Conservation (phyloP, 2,113 vertebrate species). For the Crotalus horridus region DNA sequence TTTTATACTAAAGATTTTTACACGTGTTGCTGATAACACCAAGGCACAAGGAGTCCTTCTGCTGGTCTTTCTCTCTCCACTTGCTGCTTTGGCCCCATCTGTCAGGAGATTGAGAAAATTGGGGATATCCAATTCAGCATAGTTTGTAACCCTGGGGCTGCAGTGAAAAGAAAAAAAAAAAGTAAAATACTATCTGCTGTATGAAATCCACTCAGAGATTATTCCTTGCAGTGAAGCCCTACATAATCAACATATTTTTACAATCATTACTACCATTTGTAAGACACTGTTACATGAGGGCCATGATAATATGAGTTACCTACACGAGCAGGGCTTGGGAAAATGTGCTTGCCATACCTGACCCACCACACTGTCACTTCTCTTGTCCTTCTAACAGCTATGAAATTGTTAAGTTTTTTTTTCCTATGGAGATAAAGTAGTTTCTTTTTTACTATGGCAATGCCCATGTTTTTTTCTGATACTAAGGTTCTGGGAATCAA, state of each 20-base stretch:
- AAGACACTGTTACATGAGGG: background rate
- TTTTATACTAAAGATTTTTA: background rate
- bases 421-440: background rate
- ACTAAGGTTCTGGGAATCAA: background rate
- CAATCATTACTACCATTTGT: background rate
- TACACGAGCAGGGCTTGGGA: background rate
- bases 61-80: background rate
- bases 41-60: background rate
- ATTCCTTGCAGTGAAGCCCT: background rate
- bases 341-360: background rate
- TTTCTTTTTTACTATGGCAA: background rate
- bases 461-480: background rate
- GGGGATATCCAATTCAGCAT: background rate
- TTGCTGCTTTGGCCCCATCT: background rate
- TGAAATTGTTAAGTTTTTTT: background rate
- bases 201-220: background rate
- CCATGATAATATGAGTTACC: background rate
- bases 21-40: background rate
- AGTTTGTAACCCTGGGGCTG: background rate
- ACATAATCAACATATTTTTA: background rate
- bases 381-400: background rate
- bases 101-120: background rate
- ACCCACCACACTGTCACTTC: background rate
- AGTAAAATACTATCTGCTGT: background rate
- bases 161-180: background rate